Conservation (phyloP, 37 sponge, comb jelly and placozoan species). For the Ianthella basta region DNA sequence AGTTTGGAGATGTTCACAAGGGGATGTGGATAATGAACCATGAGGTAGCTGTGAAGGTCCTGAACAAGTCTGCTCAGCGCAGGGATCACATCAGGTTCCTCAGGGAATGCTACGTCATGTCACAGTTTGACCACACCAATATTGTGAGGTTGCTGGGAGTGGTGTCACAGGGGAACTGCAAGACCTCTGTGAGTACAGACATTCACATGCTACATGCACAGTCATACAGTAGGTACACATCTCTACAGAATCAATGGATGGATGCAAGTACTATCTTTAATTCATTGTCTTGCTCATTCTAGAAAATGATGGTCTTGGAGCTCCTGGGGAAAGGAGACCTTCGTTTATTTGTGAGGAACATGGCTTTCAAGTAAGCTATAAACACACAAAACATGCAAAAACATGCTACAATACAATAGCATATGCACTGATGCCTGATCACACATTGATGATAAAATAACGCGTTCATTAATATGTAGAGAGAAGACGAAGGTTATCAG, state of each 20-base stretch:
- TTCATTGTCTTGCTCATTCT: neutral
- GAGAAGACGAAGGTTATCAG: too few relatives aligned
- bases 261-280: too few relatives aligned
- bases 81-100: slow-evolving; percentile 12
- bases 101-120: slow-evolving; percentile 14
- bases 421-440: too few relatives aligned
- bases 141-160: slow-evolving; percentile 12
- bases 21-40: slow-evolving; percentile 35
- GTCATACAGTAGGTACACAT: too few relatives aligned
- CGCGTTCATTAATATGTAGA: too few relatives aligned
- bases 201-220: too few relatives aligned
- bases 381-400: too few relatives aligned
- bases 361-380: neutral
- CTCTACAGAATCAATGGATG: too few relatives aligned
- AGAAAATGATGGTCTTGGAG: slow-evolving; percentile 29
- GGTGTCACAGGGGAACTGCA: neutral
- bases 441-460: too few relatives aligned
- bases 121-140: slow-evolving; percentile 27
- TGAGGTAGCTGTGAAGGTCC: slow-evolving; percentile 67
- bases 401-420: too few relatives aligned
- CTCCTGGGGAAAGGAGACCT: slow-evolving; percentile 14
- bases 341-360: neutral
- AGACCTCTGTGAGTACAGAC: too few relatives aligned
- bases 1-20: slow-evolving; percentile 68
- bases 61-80: neutral